Conservation (phyloP, 2,797 vertebrate species). For the Myripristis murdjan region DNA sequence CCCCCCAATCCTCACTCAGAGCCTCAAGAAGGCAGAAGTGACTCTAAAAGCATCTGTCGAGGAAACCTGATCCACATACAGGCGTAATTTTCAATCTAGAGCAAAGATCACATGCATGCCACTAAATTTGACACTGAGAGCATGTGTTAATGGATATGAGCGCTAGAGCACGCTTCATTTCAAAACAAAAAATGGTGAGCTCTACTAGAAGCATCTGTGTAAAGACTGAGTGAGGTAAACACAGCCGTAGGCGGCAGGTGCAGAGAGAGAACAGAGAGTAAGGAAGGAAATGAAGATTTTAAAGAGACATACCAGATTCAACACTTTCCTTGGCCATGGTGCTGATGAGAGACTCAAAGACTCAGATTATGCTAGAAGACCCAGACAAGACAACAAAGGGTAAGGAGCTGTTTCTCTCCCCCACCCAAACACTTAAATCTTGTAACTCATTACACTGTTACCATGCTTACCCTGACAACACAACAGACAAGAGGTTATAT, state of each 20-base stretch:
- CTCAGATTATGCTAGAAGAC: slow-evolving; percentile 5
- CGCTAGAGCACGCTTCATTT: not conserved
- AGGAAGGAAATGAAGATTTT: slow-evolving; percentile 12
- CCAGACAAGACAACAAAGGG: not conserved
- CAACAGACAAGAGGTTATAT: slow-evolving; percentile 7
- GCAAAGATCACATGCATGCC: slow-evolving; percentile 8
- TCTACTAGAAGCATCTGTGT: not conserved
- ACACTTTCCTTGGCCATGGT: slow-evolving; percentile 57
- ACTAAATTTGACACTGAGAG: slow-evolving; percentile 4
- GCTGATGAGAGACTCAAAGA: slow-evolving; percentile 1
- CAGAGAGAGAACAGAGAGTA: slow-evolving; percentile 6
- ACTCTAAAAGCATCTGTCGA: slow-evolving; percentile 28
- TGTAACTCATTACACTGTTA: slow-evolving; percentile 63
- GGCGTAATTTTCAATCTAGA: not conserved
- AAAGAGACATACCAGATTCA: slow-evolving; percentile 46
- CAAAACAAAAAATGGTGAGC: not conserved
- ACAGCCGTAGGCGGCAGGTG: not conserved
- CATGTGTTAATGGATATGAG: not conserved
- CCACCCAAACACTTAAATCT: not conserved
- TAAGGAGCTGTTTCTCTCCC: not conserved
- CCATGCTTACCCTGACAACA: slow-evolving; percentile 39
- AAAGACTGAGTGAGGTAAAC: not conserved
- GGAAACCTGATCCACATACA: slow-evolving; percentile 27
- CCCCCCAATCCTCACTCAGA: not conserved
- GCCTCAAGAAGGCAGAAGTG: slow-evolving; percentile 20